Evolutionary conservation across 2,113 vertebrate genomes (phyloP).

Genomic region (Dryoscopus gambensis): DNA sequence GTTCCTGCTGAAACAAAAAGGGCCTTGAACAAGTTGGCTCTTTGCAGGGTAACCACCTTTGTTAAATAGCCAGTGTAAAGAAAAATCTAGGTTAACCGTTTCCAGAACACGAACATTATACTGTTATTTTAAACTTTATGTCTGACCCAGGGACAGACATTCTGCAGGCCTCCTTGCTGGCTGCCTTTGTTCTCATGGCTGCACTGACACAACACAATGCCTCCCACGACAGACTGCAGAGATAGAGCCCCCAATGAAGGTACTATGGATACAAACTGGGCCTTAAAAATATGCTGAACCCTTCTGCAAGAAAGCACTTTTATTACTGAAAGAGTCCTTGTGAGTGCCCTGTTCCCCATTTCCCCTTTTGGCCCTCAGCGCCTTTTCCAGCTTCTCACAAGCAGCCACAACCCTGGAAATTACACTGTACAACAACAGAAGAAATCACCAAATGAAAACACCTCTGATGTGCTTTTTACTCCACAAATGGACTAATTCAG

Average conservation of each 20-base stretch:
- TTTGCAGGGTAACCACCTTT: neutral
- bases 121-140: neutral
- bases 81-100: neutral
- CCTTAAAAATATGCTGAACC: neutral
- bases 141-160: neutral
- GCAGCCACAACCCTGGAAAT: neutral
- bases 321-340: neutral
- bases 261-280: neutral
- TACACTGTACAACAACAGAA: neutral
- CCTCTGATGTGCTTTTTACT: neutral
- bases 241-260: neutral
- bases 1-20: neutral
- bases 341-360: neutral
- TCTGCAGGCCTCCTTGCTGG: neutral
- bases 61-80: neutral
- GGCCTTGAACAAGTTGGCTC: neutral
- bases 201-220: neutral
- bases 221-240: rapidly evolving
- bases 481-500: neutral
- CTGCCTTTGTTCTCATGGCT: neutral
- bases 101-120: neutral
- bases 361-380: neutral
- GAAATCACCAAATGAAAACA: neutral
- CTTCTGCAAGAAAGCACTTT: neutral
- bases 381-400: neutral